Conservation (phyloP, 2,113 vertebrate species). For the Lasiurus cinereus region DNA sequence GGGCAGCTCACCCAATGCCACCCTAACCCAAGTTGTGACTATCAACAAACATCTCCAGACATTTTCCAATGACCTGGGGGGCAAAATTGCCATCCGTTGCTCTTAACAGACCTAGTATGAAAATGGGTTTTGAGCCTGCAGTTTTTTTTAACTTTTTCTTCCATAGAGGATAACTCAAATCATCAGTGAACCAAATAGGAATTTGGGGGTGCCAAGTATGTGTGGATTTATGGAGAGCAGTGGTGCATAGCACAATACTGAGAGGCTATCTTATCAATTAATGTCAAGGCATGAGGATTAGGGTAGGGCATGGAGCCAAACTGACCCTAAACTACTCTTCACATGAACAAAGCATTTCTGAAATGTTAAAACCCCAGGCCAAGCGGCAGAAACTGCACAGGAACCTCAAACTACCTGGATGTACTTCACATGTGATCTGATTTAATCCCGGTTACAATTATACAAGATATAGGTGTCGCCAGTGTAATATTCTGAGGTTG, state of each 20-base stretch:
- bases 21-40: not conserved
- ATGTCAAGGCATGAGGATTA: not conserved
- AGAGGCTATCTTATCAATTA: not conserved
- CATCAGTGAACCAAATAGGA: not conserved
- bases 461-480: not conserved
- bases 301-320: not conserved
- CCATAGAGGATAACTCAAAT: not conserved
- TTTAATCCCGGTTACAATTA: not conserved
- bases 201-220: not conserved
- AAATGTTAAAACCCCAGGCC: not conserved
- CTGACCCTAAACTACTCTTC: not conserved
- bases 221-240: not conserved
- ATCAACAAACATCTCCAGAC: not conserved
- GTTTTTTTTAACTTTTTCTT: not conserved
- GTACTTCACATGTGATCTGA: not conserved
- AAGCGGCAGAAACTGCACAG: not conserved
- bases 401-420: not conserved
- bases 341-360: not conserved
- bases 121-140: not conserved
- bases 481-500: not conserved
- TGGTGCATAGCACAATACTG: too few species aligned
- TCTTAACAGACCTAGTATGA: not conserved
- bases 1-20: fast-evolving
- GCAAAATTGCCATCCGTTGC: not conserved
- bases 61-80: not conserved